These are phyloP conservation scores for Nematostella vectensis DNA, from an alignment of 92 coral and sea anemone genomes.

Conservation along the genomic window DNA sequence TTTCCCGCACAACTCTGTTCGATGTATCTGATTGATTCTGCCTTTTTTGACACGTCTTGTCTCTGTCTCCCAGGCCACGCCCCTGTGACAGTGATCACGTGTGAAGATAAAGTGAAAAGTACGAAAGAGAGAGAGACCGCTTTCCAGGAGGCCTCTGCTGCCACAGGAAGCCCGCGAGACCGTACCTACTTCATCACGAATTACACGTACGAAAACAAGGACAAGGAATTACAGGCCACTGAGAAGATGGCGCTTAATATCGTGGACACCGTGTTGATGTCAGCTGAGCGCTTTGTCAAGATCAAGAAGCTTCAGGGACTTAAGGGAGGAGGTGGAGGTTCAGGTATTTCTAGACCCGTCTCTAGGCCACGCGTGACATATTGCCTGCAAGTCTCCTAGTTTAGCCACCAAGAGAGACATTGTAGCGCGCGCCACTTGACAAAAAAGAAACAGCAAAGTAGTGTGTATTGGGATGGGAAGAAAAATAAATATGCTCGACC, in stretches of 20 bases:
- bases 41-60: neutral
- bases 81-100: constrained; percentile 77
- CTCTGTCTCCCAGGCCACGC: constrained; percentile 39
- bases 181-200: constrained; percentile 66
- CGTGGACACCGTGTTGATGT: constrained; percentile 46
- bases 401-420: no score
- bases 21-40: no score
- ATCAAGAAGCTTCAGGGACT: constrained; percentile 50
- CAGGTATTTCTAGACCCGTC: no score
- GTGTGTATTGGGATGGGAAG: no score
- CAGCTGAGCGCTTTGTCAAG: constrained; percentile 61
- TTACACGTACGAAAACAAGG: constrained; percentile 30
- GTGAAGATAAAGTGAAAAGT: constrained; percentile 45
- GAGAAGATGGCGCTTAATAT: constrained; percentile 54
- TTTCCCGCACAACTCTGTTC: no score
- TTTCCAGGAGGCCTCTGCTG: constrained; percentile 47
- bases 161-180: constrained; percentile 63
- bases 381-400: no score
- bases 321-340: constrained; percentile 3
- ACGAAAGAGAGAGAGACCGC: constrained; percentile 40
- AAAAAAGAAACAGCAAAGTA: no score
- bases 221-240: constrained; percentile 21
- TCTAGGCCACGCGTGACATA: no score
- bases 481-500: no score
- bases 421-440: no score